Conservation (phyloP, 2,888 invertebrate species). For the Clitarchus hookeri region DNA sequence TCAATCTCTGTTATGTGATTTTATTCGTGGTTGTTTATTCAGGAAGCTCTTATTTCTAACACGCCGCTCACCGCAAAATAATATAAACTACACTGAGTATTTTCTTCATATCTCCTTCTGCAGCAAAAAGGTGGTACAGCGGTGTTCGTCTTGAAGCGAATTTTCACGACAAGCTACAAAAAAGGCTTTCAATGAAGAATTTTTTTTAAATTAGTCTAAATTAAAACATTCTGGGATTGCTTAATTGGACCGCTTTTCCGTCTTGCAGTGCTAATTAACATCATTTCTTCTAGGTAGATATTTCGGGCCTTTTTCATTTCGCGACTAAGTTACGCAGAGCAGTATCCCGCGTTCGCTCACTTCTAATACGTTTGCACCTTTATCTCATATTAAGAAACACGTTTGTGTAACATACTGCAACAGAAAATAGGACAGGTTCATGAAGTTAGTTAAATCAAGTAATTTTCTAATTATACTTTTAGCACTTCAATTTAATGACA, state of each 20-base stretch:
- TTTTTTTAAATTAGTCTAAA: background rate
- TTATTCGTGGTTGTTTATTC: too few relatives aligned
- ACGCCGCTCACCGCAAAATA: background rate
- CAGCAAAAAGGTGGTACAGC: background rate
- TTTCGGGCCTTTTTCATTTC: background rate
- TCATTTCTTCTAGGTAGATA: background rate
- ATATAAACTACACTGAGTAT: background rate
- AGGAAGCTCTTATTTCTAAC: too few relatives aligned
- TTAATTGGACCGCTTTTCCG: background rate
- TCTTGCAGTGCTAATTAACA: background rate
- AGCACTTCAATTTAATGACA: too few relatives aligned
- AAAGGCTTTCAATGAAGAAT: background rate
- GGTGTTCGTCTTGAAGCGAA: background rate
- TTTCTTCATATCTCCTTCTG: background rate
- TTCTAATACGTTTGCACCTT: background rate
- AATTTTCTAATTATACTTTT: too few relatives aligned
- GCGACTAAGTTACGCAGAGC: background rate
- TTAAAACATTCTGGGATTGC: background rate
- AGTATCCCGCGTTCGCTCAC: background rate
- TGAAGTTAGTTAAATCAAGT: too few relatives aligned
- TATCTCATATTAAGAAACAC: background rate
- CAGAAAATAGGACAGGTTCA: too few relatives aligned
- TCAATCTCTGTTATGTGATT: too few relatives aligned
- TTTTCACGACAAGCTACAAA: background rate
- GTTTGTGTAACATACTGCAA: background rate